Evolutionary conservation across 2,797 vertebrate genomes (phyloP).

Genomic region (Sciaenops ocellatus): DNA sequence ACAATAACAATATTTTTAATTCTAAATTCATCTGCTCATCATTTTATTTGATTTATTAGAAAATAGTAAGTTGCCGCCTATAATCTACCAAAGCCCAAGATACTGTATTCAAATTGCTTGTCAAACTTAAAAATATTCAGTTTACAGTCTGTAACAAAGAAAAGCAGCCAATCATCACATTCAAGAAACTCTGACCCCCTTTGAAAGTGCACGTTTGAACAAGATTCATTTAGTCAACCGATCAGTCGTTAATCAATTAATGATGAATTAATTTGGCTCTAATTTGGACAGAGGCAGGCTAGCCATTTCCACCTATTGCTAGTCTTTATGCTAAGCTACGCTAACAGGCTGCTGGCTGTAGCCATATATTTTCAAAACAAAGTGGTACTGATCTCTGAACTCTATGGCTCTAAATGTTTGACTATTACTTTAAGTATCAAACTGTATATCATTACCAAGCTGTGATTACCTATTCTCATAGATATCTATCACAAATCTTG

Average conservation of each 20-base stretch:
- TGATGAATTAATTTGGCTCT: background rate
- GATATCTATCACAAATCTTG: background rate
- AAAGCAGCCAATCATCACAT: background rate
- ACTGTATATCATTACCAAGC: background rate
- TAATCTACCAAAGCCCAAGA: background rate
- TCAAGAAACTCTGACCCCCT: background rate
- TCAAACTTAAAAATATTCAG: background rate
- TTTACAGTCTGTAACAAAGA: background rate
- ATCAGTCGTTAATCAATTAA: too few species aligned
- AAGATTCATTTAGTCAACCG: too few species aligned
- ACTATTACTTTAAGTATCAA: background rate
- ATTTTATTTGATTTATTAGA: background rate
- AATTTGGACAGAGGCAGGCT: background rate
- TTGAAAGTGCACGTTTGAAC: too few species aligned
- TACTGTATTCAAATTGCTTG: background rate
- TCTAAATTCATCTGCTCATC: background rate
- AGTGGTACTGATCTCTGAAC: background rate
- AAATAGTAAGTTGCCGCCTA: background rate
- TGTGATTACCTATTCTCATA: background rate
- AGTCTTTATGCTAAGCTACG: too few species aligned
- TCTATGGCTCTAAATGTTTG: background rate
- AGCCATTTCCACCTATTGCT: background rate
- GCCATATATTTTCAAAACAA: background rate
- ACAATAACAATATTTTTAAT: background rate
- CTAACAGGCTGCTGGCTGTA: background rate